These are phyloP conservation scores for Tetropium fuscum DNA, from an alignment of 2,888 invertebrate species.

Conservation along the genomic window DNA sequence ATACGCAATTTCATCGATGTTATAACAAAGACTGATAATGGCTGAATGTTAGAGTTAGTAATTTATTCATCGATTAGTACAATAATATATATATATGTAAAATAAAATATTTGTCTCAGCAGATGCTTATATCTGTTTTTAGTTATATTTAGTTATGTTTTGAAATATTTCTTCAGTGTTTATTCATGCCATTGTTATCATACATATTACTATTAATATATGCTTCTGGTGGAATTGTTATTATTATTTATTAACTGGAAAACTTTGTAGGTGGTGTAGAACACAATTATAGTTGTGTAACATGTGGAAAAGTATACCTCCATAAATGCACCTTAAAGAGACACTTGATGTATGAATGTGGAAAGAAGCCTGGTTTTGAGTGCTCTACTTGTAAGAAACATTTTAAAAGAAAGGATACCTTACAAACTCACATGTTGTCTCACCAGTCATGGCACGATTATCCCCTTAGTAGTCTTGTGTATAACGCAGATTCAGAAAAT, in stretches of 20 bases:
- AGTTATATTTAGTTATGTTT: too few species aligned
- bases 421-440: constrained; percentile 8
- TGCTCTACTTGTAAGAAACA: constrained; percentile 44
- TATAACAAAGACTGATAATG: constrained; percentile 1
- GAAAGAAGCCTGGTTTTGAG: constrained; percentile 49
- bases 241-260: too few species aligned
- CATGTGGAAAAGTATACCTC: constrained; percentile 38
- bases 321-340: constrained; percentile 40
- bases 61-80: not conserved
- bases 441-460: not conserved
- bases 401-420: constrained; percentile 15
- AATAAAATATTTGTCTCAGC: too few species aligned
- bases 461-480: too few species aligned
- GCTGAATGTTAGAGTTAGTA: not conserved
- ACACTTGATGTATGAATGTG: constrained; percentile 51
- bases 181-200: too few species aligned
- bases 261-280: too few species aligned
- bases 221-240: too few species aligned
- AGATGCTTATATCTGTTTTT: too few species aligned
- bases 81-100: too few species aligned
- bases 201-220: too few species aligned
- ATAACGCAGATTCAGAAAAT: too few species aligned
- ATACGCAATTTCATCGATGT: constrained; percentile 9
- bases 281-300: constrained; percentile 21
- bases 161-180: too few species aligned